A percentile compares a stretch with the other conserved stretches of the same genome.
Conservation (phyloP, 2,113 vertebrate species). For the Egretta garzetta region DNA sequence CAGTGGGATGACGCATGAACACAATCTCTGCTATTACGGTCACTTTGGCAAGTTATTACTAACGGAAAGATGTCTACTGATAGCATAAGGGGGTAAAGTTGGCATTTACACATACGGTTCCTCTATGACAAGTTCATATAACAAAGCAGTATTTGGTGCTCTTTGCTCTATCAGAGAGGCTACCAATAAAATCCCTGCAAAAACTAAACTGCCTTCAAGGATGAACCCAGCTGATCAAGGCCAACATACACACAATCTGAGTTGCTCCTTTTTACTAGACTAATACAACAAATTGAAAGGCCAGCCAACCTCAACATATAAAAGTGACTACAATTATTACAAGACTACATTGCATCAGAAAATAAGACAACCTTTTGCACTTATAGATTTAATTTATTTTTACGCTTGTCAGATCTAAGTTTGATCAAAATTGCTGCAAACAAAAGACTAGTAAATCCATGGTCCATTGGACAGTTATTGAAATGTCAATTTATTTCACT, state of each 20-base stretch:
- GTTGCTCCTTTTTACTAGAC: background rate
- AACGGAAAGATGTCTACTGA: background rate
- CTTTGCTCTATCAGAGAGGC: background rate
- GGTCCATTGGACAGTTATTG: slow-evolving; percentile 52
- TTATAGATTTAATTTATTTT: slow-evolving; percentile 56
- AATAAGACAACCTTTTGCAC: slow-evolving; percentile 25
- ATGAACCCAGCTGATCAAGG: background rate
- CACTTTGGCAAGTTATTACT: background rate
- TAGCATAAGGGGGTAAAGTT: background rate
- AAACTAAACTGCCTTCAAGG: background rate
- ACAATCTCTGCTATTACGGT: background rate
- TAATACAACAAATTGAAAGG: background rate
- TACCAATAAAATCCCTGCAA: background rate
- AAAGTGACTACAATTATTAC: background rate
- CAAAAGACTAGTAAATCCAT: slow-evolving; percentile 54
- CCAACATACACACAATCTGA: background rate
- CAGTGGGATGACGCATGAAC: background rate
- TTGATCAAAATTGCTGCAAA: slow-evolving; percentile 65
- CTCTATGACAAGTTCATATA: background rate
- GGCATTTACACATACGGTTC: background rate
- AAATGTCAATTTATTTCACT: slow-evolving; percentile 58
- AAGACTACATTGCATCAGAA: background rate
- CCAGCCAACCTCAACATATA: background rate
- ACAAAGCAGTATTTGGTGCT: background rate
- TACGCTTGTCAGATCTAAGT: slow-evolving; percentile 47